phyloP scores from a whole-genome alignment of 2,113 vertebrate species.

The Gallinago jamesoni region DNA sequence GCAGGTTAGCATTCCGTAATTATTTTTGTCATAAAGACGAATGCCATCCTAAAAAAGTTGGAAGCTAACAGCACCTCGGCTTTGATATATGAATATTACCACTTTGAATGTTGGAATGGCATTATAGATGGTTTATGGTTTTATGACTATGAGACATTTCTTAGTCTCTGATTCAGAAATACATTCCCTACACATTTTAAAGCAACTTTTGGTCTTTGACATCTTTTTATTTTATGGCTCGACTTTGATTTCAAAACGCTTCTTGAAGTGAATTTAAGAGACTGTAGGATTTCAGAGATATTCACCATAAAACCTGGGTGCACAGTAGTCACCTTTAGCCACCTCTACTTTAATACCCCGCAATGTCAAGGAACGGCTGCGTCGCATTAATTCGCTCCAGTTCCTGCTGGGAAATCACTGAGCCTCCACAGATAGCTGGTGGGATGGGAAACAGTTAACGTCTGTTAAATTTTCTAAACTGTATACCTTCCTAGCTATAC shows the following conservation, averaged over 20 bases:
- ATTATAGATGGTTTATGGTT: conserved; percentile 49
- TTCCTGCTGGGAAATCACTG: not conserved
- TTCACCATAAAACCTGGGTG: not conserved
- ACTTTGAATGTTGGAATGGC: conserved; percentile 12
- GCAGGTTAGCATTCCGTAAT: conserved; percentile 35
- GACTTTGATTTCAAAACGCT: not conserved
- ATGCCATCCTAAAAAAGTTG: conserved; percentile 51
- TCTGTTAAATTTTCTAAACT: not conserved
- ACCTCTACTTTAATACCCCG: not conserved
- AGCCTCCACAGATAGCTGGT: not conserved
- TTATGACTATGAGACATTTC: conserved; percentile 48
- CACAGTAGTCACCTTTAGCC: not conserved
- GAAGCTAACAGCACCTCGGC: not conserved
- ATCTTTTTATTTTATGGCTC: not conserved
- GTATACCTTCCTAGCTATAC: not conserved
- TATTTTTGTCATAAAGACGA: conserved; percentile 63
- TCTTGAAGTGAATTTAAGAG: not conserved
- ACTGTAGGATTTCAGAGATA: not conserved
- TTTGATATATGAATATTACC: conserved; percentile 62
- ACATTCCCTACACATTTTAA: conserved; percentile 22
- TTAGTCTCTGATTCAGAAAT: conserved; percentile 36
- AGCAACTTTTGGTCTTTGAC: not conserved
- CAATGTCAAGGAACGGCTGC: not conserved
- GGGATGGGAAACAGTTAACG: not conserved
- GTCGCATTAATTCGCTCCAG: not conserved